phyloP scores from a whole-genome alignment of 2,888 invertebrate species.

The Meta bourneti region DNA sequence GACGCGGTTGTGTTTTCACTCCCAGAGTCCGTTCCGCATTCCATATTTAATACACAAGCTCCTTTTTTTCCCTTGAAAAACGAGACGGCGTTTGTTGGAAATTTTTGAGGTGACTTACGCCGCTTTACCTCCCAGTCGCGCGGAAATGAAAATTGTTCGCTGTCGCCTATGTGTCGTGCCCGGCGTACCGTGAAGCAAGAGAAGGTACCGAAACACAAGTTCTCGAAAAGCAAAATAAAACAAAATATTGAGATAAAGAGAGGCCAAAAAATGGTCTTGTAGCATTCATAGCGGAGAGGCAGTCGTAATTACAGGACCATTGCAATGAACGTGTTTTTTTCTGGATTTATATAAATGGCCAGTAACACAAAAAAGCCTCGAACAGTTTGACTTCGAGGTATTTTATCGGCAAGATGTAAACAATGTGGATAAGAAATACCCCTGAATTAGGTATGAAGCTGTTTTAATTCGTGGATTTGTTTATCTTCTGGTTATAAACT shows the following conservation, averaged over 20 bases:
- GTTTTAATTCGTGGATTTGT: too few species aligned
- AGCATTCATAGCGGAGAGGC: conserved; percentile 1
- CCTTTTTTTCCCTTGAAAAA: neutral
- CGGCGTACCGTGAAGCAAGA: conserved; percentile 34
- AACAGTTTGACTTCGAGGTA: neutral
- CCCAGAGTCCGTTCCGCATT: conserved; percentile 35
- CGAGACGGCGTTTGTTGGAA: conserved; percentile 15
- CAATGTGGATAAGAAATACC: too few species aligned
- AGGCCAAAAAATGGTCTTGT: conserved; percentile 14
- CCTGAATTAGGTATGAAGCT: too few species aligned
- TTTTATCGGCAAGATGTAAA: neutral
- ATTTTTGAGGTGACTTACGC: conserved; percentile 2
- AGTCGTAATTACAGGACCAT: conserved; percentile 55
- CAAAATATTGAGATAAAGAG: neutral
- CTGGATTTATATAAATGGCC: neutral
- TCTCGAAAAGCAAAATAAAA: conserved; percentile 3
- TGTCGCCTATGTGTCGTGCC: conserved; percentile 59
- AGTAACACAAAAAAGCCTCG: neutral
- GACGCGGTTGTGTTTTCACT: neutral
- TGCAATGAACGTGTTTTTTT: neutral
- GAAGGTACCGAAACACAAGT: conserved; percentile 25
- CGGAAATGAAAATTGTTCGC: conserved; percentile 17
- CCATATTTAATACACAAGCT: neutral
- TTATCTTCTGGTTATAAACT: too few species aligned
- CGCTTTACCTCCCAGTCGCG: neutral